Evolutionary conservation across 2,888 invertebrate genomes (phyloP).

Genomic region (Drosophila pseudotakahashii): DNA sequence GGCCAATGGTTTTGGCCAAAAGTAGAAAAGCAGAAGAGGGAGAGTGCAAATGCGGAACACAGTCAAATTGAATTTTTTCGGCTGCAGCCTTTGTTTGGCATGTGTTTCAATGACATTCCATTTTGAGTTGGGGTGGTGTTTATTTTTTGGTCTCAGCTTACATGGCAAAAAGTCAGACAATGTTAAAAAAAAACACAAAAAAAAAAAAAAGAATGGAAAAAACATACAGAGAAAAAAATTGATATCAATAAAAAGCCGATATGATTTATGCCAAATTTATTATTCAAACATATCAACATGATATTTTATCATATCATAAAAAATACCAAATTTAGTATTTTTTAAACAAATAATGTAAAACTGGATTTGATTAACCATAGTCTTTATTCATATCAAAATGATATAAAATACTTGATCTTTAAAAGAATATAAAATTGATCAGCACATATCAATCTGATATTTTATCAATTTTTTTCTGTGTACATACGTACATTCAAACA

Average conservation of each 20-base stretch:
- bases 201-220: neutral
- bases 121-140: conserved; percentile 1
- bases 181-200: conserved; percentile 17
- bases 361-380: too few species aligned
- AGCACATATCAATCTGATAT: too few species aligned
- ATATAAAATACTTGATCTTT: too few species aligned
- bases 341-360: too few species aligned
- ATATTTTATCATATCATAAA: too few species aligned
- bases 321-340: too few species aligned
- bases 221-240: neutral
- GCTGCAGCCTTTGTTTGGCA: conserved; percentile 48
- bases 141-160: conserved; percentile 48
- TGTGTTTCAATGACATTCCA: conserved; percentile 58
- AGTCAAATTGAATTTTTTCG: conserved; percentile 70
- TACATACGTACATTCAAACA: conserved; percentile 8
- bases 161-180: conserved; percentile 67
- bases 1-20: conserved; percentile 48
- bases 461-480: too few species aligned
- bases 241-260: too few species aligned
- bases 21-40: neutral
- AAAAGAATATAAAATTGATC: too few species aligned
- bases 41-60: conserved; percentile 36
- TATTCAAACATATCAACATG: too few species aligned
- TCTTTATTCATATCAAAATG: too few species aligned
- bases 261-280: too few species aligned